phyloP scores from a whole-genome alignment of 2,797 vertebrate species.

The Smutsia temminckii region DNA sequence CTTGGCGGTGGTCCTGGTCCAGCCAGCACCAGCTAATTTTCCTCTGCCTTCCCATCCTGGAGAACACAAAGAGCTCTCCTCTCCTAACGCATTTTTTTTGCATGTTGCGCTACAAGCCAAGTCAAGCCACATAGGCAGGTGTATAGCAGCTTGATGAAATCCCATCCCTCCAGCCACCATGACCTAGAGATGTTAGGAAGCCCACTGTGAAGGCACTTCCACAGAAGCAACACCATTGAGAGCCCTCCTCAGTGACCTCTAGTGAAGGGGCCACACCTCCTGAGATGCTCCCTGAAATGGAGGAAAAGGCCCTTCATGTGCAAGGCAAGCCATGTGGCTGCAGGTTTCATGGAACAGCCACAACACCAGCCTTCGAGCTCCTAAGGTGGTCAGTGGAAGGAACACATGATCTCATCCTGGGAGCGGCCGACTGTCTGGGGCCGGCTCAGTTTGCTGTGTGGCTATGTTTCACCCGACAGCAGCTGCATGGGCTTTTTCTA shows the following conservation, averaged over 20 bases:
- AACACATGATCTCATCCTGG: conserved; percentile 20
- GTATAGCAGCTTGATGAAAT: conserved; percentile 65
- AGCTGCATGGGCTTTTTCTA: conserved; percentile 71
- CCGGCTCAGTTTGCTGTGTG: conserved; percentile 56
- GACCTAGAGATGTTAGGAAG: conserved; percentile 37
- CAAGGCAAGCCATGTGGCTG: conserved; percentile 61
- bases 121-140: conserved; percentile 50
- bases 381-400: conserved; percentile 53
- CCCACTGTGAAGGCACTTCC: not conserved
- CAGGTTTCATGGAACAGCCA: conserved; percentile 16
- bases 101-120: conserved; percentile 85
- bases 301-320: not conserved
- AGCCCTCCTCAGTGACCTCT: conserved; percentile 53
- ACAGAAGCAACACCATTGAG: conserved; percentile 28
- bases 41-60: conserved; percentile 81
- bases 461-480: conserved; percentile 52
- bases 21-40: conserved; percentile 81
- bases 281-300: conserved; percentile 53
- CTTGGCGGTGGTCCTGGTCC: conserved; percentile 83
- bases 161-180: conserved; percentile 21
- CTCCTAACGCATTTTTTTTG: conserved; percentile 81
- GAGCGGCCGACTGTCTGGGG: conserved; percentile 56
- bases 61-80: conserved; percentile 72
- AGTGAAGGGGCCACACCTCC: conserved; percentile 27
- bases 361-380: conserved; percentile 39